Conservation (phyloP, 2,888 invertebrate genomes). For the Drosophila mimica region DNA sequence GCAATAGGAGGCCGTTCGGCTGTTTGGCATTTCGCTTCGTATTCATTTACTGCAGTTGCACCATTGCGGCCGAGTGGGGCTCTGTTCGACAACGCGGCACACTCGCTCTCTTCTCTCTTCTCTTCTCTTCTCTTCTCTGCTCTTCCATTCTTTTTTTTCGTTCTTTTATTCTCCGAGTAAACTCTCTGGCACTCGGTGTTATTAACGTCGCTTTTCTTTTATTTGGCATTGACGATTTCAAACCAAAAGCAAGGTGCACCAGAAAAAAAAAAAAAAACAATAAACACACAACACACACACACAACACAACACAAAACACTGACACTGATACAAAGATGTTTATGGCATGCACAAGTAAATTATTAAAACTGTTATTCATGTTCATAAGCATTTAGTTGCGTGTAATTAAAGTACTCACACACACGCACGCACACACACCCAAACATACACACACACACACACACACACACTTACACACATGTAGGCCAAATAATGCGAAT, state of each 20-base stretch:
- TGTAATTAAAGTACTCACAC: conserved; percentile 1
- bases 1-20: conserved; percentile 31
- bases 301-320: conserved; percentile 15
- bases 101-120: conserved; percentile 5
- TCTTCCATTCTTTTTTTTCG: not conserved
- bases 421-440: not conserved
- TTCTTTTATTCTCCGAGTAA: conserved; percentile 12
- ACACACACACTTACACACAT: not conserved
- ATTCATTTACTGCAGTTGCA: conserved; percentile 57
- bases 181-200: conserved; percentile 38
- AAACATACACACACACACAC: not conserved
- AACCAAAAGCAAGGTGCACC: conserved; percentile 46
- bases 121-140: not conserved
- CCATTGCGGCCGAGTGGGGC: conserved; percentile 33
- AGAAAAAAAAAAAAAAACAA: not conserved
- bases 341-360: conserved; percentile 27
- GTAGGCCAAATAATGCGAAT: not conserved
- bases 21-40: conserved; percentile 35
- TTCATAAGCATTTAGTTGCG: conserved; percentile 13
- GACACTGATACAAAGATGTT: conserved; percentile 7
- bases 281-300: not conserved
- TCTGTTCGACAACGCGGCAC: conserved; percentile 10
- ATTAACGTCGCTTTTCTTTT: conserved; percentile 62
- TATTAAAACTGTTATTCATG: conserved; percentile 23
- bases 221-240: conserved; percentile 63